Percentiles rank a stretch among this genome's conserved stretches.
Evolutionary conservation across 2,113 vertebrate genomes (phyloP).

Genomic region (Eupsittula cactorum): DNA sequence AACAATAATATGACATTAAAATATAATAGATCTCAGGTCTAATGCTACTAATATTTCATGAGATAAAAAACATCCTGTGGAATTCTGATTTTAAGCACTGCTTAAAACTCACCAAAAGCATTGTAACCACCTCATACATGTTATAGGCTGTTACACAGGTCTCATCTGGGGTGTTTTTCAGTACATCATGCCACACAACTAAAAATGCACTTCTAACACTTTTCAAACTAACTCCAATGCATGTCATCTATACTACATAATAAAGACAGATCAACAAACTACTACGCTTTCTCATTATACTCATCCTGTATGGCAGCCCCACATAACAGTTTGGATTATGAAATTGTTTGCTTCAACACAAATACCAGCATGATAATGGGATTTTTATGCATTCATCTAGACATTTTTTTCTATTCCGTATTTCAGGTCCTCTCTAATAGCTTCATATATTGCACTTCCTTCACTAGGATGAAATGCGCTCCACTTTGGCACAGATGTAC

Average conservation of each 20-base stretch:
- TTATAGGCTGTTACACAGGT: not conserved
- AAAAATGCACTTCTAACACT: not conserved
- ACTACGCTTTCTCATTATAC: not conserved
- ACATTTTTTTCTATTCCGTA: not conserved
- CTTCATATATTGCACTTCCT: not conserved
- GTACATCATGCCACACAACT: not conserved
- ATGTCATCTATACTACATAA: not conserved
- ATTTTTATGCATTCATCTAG: not conserved
- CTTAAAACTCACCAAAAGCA: not conserved
- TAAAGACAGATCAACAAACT: not conserved
- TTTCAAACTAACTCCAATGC: not conserved
- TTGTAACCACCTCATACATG: not conserved
- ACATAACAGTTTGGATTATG: not conserved
- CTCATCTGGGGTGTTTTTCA: not conserved
- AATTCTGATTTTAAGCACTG: not conserved
- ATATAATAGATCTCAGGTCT: not conserved
- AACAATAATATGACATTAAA: not conserved
- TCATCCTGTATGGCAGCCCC: not conserved
- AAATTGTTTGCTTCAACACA: not conserved
- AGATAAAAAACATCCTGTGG: not conserved
- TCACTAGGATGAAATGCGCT: not conserved
- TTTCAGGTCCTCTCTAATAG: not conserved
- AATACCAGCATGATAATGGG: not conserved
- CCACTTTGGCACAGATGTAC: slow-evolving; percentile 30
- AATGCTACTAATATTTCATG: not conserved